phyloP scores from a whole-genome alignment of 1,140 invertebrate species.

The Neodiprion pinetum region DNA sequence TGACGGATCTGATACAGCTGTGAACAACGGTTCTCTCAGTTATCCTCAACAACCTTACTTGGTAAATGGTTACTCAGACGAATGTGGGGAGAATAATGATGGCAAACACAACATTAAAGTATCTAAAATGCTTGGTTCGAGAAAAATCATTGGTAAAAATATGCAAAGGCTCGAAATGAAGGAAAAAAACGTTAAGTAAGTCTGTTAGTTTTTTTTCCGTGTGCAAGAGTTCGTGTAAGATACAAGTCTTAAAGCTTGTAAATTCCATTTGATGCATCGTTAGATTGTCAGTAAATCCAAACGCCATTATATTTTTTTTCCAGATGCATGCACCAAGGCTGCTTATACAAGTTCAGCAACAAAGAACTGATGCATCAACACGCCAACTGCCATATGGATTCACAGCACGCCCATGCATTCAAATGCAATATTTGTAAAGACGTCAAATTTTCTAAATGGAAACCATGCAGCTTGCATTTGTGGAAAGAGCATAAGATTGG shows the following conservation, averaged over 20 bases:
- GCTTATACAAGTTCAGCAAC: slow-evolving; percentile 62
- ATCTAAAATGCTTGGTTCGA: slow-evolving; percentile 32
- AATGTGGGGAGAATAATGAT: slow-evolving; percentile 29
- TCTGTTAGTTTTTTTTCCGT: slow-evolving; percentile 11
- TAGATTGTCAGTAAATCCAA: slow-evolving; percentile 47
- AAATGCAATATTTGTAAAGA: slow-evolving; percentile 63
- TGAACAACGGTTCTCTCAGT: slow-evolving; percentile 26
- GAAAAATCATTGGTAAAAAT: slow-evolving; percentile 39
- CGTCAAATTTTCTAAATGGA: slow-evolving; percentile 65
- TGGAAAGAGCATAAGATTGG: slow-evolving; percentile 71
- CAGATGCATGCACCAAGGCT: slow-evolving; percentile 62
- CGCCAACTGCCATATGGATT: slow-evolving; percentile 58
- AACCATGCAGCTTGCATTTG: slow-evolving; percentile 69
- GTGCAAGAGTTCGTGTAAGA: slow-evolving; percentile 11
- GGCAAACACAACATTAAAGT: slow-evolving; percentile 35
- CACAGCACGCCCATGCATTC: slow-evolving; percentile 51
- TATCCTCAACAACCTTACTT: background rate
- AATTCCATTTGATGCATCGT: slow-evolving; percentile 34
- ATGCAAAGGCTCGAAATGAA: slow-evolving; percentile 39
- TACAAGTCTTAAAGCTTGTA: too few relatives aligned
- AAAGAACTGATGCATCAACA: slow-evolving; percentile 59
- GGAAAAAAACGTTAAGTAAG: slow-evolving; percentile 48
- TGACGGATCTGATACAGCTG: slow-evolving; percentile 32
- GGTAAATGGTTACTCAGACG: slow-evolving; percentile 17
- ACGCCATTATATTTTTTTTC: slow-evolving; percentile 25